Evolutionary conservation across 2,888 invertebrate genomes (phyloP).

Genomic region (Dendrolimus houi): DNA sequence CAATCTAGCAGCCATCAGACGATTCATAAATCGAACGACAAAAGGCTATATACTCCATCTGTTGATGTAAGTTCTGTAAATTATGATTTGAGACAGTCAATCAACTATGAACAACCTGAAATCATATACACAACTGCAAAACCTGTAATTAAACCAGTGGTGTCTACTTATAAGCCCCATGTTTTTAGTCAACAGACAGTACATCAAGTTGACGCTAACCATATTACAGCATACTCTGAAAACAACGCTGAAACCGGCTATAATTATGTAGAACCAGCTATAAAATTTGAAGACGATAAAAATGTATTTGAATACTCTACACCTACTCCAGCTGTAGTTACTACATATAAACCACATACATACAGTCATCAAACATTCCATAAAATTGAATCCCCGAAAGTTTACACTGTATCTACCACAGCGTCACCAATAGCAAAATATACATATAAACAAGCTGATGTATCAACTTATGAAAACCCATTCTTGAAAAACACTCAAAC

Average conservation of each 20-base stretch:
- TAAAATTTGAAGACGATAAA: conserved; percentile 42
- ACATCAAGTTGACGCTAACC: conserved; percentile 40
- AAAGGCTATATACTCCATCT: conserved; percentile 32
- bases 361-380: conserved; percentile 57
- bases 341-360: conserved; percentile 46
- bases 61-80: conserved; percentile 19
- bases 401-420: conserved; percentile 39
- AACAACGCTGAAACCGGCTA: conserved; percentile 32
- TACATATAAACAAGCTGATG: conserved; percentile 33
- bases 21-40: conserved; percentile 38
- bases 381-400: conserved; percentile 39
- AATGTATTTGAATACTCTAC: conserved; percentile 36
- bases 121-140: conserved; percentile 30
- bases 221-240: conserved; percentile 37
- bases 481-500: conserved; percentile 43
- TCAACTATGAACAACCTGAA: conserved; percentile 28
- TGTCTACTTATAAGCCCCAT: conserved; percentile 44
- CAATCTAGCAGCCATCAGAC: conserved; percentile 50
- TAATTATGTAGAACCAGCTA: conserved; percentile 33
- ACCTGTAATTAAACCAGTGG: conserved; percentile 27
- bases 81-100: conserved; percentile 26
- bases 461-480: conserved; percentile 46
- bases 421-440: conserved; percentile 30
- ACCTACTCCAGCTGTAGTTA: conserved; percentile 30
- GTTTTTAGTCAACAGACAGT: conserved; percentile 44